Percentiles rank a stretch among this genome's conserved stretches.
phyloP scores from a whole-genome alignment of 1,140 invertebrate genomes.

The Leptestheria dahalacensis region DNA sequence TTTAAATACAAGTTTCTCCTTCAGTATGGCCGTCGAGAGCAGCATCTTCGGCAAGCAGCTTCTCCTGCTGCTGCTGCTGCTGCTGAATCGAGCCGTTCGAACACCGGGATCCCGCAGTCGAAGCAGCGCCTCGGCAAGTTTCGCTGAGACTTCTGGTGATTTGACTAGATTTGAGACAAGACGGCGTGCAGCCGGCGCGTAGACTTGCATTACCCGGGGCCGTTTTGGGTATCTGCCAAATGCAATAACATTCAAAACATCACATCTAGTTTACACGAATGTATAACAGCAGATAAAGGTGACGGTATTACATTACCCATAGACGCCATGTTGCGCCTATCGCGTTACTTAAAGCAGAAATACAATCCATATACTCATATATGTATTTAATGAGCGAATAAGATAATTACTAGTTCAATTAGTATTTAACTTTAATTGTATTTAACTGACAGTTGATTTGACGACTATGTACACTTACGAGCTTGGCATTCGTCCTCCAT shows the following conservation, averaged over 20 bases:
- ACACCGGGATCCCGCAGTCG: background rate
- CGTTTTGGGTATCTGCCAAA: background rate
- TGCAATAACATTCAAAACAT: background rate
- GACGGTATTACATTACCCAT: background rate
- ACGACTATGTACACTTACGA: no score
- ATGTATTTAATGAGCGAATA: no score
- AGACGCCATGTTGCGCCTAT: background rate
- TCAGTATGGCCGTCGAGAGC: no score
- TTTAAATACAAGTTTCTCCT: no score
- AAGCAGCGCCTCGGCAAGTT: background rate
- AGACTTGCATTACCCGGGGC: conserved; percentile 1
- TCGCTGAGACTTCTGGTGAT: conserved; percentile 5
- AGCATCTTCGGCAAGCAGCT: no score
- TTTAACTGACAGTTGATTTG: no score
- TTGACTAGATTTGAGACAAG: conserved; percentile 13
- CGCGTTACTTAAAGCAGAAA: background rate
- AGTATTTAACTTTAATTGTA: no score
- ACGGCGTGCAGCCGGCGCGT: conserved; percentile 11
- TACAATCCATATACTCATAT: background rate
- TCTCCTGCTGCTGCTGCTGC: background rate
- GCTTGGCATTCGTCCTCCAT: background rate
- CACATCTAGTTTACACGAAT: background rate
- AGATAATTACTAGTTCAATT: no score
- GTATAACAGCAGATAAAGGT: background rate
- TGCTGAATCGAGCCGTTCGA: background rate